A percentile compares a stretch with the other conserved stretches of the same genome.
phyloP scores from a whole-genome alignment of 2,113 vertebrate genomes.

The Ahaetulla prasina region DNA sequence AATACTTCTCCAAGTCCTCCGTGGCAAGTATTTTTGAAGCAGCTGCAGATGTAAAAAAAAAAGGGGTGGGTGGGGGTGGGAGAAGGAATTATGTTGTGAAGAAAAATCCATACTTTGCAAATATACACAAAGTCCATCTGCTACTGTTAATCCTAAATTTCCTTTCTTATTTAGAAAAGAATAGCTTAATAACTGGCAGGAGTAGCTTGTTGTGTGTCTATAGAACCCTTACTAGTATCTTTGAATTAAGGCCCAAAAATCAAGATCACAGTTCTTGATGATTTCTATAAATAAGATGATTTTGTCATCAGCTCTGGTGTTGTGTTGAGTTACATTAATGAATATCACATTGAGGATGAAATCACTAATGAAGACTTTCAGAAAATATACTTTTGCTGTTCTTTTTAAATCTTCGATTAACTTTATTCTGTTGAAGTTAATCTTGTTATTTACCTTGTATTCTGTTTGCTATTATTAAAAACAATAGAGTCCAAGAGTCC shows the following conservation, averaged over 20 bases:
- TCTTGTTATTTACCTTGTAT: neutral
- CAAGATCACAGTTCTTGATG: neutral
- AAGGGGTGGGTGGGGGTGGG: slow-evolving; percentile 28
- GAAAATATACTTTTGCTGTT: neutral
- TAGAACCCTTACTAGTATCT: neutral
- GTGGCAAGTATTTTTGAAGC: slow-evolving; percentile 41
- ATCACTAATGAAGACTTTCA: slow-evolving; percentile 22
- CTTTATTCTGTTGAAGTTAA: neutral
- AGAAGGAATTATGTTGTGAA: slow-evolving; percentile 26
- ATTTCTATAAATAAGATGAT: slow-evolving; percentile 16
- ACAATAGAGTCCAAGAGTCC: neutral
- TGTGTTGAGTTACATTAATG: neutral
- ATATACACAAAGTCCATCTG: neutral
- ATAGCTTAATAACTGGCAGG: neutral
- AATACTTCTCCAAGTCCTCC: neutral
- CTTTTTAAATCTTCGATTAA: neutral
- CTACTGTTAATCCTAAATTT: neutral
- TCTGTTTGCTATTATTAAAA: neutral
- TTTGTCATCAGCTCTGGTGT: slow-evolving; percentile 13
- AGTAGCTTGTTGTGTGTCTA: neutral
- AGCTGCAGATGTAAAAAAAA: slow-evolving; percentile 43
- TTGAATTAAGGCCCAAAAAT: neutral
- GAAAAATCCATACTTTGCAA: slow-evolving; percentile 5
- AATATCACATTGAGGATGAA: slow-evolving; percentile 1
- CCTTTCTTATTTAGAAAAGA: neutral